A percentile compares a stretch with the other conserved stretches of the same genome.
phyloP scores from a whole-genome alignment of 2,797 vertebrate species.

The Phataginus tetradactyla region DNA sequence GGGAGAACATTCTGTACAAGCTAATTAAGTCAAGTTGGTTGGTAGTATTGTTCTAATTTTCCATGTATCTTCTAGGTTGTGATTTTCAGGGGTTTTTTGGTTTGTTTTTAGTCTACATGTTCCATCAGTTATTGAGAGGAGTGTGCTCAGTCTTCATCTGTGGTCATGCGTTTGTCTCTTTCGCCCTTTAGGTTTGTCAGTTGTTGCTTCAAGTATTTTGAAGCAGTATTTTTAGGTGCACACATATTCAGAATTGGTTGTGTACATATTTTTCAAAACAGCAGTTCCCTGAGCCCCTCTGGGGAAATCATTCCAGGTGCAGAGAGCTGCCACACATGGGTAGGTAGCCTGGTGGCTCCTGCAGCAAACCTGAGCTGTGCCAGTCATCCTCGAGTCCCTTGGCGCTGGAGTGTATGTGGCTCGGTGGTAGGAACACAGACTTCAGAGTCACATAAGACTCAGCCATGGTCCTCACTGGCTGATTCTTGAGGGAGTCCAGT shows the following conservation, averaged over 20 bases:
- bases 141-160: background rate
- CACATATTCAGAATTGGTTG: background rate
- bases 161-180: background rate
- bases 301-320: background rate
- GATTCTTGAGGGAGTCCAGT: background rate
- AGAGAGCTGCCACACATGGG: background rate
- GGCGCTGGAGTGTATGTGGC: too few relatives aligned
- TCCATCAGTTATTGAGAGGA: background rate
- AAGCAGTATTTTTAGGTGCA: slow-evolving; percentile 10
- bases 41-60: background rate
- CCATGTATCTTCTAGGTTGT: background rate
- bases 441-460: background rate
- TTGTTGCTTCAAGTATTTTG: background rate
- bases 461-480: background rate
- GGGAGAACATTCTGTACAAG: background rate
- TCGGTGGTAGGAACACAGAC: background rate
- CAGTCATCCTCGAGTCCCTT: background rate
- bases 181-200: background rate
- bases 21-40: background rate
- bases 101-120: background rate
- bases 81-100: too few relatives aligned
- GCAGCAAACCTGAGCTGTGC: background rate
- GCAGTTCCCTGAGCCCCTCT: background rate
- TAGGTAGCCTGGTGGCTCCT: background rate
- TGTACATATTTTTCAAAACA: background rate